Evolutionary conservation across 1,140 invertebrate species (phyloP), one percentile per base, ranked within the genome.

Genomic region (Chrysomallon squamiferum): DNA sequence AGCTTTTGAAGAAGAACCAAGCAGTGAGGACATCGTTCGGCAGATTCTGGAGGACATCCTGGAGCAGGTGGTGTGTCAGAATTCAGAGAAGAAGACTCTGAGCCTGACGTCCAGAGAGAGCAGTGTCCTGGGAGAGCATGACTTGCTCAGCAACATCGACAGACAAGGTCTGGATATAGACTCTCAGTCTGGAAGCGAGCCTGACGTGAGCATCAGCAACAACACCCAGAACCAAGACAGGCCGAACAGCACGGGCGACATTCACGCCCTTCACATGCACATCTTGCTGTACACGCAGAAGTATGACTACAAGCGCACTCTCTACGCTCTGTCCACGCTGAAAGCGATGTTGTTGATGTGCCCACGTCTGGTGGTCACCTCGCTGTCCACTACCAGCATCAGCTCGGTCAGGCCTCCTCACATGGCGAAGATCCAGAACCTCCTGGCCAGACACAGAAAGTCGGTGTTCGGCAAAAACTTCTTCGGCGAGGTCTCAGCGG

Each of bases 201-300:
- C 60, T 18, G 79, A 80, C 33, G 43, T 76, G 9, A 29, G 70
- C 22, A 38, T 59, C 45, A 50, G 80, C 13, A 80, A 77, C 32
- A 80, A 87, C 35, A 50, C 80, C 13, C 80, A 77, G 32, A 80
- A 87, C 35, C 59, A 71, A 27, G 41, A 68, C 2, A 84, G 87
- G 38, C 74, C 81, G 59, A 73, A 79, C 35, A 83, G 83, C 59
- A 75, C 75, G 27, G 72, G 35, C 15, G 35, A 73, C 56, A 87
- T 93, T 6, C 92, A 93, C 78, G 90, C 91, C 27, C 89, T 94
- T 49, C 93, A 95, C 80, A 92, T 92, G 29, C 93, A 95, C 79
- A 88, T 95, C 79, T 87, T 95, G 22, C 86, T 95, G 0, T 95
- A 95, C 74, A 89, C 90, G 67, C 91, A 92, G 68, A 89, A 93